Base-by-base conservation (phyloP, 2,797 vertebrate genomes). In the Delichon dasypus region DNA sequence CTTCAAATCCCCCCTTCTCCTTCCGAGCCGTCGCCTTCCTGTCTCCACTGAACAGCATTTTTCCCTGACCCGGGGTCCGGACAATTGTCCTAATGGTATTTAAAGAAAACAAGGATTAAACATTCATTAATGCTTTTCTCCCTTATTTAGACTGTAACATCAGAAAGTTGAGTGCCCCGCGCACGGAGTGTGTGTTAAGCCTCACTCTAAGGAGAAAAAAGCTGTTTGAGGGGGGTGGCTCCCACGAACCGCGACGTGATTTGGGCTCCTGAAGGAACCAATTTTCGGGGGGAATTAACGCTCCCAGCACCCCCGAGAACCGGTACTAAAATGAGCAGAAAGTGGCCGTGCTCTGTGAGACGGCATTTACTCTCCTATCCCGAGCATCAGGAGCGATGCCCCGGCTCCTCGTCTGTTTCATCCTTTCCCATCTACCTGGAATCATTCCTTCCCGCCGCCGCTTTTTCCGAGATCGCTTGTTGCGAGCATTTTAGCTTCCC, bases 51-150 rank as follows among this genome's bases (percentile, higher is more conserved):
- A 95, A 14, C 84, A 83, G 57, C 78, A 30, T 89, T 92, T 93
- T 88, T 57, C 62, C 86, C 78, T 93, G 93, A 91, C 68, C 82
- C 23, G 72, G 61, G 84, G 66, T 83, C 84, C n/a, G 76, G 81
- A 92, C 90, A 85, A 75, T 91, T 92, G 92, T 92, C 84, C 86
- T 94, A 89, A 93, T 92, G 85, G 92, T 93, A 81, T 89, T 85
- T 91, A 93, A 96, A 95, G 94, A 96, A 94, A 96, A 92, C 90
- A 93, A 23, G 92, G 81, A 78, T 94, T 92, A 92, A 92, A 92
- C 72, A 44, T 91, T 89, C 78, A 64, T 76, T 90, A 90, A 78
- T 92, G 91, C 55, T 74, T 86, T 77, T 48, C 58, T 61, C 75
- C 51, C 36, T 74, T 90, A 89, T 85, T 91, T 88, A 72, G 66